Evolutionary conservation across 2,113 vertebrate genomes (phyloP).

Genomic region (Gavialis gangeticus): DNA sequence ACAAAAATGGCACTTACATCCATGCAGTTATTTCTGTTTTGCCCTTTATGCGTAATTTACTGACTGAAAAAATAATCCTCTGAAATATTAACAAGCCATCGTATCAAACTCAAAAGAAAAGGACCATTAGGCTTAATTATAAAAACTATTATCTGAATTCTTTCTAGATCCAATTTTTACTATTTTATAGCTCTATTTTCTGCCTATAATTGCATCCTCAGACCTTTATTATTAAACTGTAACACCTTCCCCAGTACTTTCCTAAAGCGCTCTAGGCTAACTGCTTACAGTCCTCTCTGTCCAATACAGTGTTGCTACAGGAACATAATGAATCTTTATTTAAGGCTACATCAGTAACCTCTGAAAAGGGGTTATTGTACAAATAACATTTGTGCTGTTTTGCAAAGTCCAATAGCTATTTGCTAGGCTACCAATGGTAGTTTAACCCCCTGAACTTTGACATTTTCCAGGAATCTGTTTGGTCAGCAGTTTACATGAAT

Average conservation of each 20-base stretch:
- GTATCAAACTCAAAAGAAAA: constrained; percentile 6
- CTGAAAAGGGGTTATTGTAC: neutral
- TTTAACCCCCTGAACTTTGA: constrained; percentile 58
- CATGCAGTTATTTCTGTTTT: constrained; percentile 39
- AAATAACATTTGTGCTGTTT: neutral
- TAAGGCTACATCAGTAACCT: neutral
- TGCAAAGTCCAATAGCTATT: constrained; percentile 16
- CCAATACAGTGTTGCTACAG: constrained; percentile 26
- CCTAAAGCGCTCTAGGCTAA: neutral
- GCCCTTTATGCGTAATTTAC: constrained; percentile 66
- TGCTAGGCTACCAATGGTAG: neutral
- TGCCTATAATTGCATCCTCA: neutral
- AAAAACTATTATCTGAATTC: constrained; percentile 1
- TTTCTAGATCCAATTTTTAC: neutral
- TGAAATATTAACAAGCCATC: constrained; percentile 35
- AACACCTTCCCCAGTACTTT: neutral
- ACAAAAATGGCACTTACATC: neutral
- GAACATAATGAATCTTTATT: neutral
- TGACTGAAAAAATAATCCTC: neutral
- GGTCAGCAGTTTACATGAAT: neutral
- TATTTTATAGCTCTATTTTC: neutral
- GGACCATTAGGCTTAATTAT: constrained; percentile 44
- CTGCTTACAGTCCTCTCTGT: constrained; percentile 59
- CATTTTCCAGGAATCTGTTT: neutral
- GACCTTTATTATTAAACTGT: neutral